A percentile compares a stretch with the other conserved stretches of the same genome.
phyloP scores from a whole-genome alignment of 2,888 invertebrate genomes.

The Aleiodes alternator region DNA sequence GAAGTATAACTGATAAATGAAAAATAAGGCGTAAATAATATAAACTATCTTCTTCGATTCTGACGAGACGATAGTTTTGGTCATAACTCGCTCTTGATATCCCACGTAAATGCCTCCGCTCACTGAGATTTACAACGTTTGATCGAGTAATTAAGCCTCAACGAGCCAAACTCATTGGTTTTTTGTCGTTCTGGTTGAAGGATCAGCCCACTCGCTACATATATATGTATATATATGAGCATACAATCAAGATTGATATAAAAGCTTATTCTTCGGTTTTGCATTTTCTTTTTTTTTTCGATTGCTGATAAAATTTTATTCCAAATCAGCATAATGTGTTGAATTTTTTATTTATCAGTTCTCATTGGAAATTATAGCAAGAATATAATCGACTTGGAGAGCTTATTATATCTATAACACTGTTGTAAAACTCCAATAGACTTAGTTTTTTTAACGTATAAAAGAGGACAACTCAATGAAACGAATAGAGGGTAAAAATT shows the following conservation, averaged over 20 bases:
- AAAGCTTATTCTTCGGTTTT: not conserved
- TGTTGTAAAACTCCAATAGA: conserved; percentile 49
- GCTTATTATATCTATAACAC: not conserved
- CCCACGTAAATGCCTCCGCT: conserved; percentile 66
- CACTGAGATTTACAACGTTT: conserved; percentile 72
- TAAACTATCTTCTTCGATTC: not conserved
- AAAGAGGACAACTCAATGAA: conserved; percentile 21
- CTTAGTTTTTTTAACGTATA: conserved; percentile 47
- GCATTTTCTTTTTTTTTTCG: conserved; percentile 7
- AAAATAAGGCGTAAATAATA: conserved; percentile 5
- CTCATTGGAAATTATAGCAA: conserved; percentile 46
- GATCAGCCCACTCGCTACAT: conserved; percentile 59
- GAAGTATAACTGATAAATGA: not conserved
- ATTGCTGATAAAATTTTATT: not conserved
- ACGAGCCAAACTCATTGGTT: conserved; percentile 9
- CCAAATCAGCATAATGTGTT: conserved; percentile 15
- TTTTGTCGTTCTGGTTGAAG: conserved; percentile 42
- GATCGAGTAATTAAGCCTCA: conserved; percentile 72
- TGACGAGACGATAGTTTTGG: conserved; percentile 22
- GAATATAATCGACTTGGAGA: conserved; percentile 5
- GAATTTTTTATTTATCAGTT: conserved; percentile 14
- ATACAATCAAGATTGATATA: conserved; percentile 3
- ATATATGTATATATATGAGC: not conserved
- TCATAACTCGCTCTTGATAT: conserved; percentile 24
- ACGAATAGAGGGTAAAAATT: conserved; percentile 58